Conservation (phyloP, 1,140 invertebrate species). For the Drosophila sp. region DNA sequence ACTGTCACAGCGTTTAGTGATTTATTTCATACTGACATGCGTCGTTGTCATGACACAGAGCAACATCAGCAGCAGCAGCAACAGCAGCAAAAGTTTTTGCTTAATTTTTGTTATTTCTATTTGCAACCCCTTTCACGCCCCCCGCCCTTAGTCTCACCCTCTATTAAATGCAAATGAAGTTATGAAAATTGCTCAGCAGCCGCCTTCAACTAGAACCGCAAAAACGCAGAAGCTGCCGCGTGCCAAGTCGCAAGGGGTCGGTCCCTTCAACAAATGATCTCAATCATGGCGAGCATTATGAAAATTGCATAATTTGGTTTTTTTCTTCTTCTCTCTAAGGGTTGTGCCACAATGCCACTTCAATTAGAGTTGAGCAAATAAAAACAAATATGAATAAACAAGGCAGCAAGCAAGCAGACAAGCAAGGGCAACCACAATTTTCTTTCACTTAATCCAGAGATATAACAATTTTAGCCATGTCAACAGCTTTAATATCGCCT, state of each 20-base stretch:
- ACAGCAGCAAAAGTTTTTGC: slow-evolving; percentile 32
- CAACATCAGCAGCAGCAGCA: slow-evolving; percentile 24
- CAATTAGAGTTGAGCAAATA: slow-evolving; percentile 70
- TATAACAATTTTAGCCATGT: slow-evolving; percentile 51
- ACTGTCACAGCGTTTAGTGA: slow-evolving; percentile 79
- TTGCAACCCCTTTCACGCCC: slow-evolving; percentile 16
- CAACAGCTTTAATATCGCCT: slow-evolving; percentile 64
- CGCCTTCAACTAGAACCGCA: slow-evolving; percentile 41
- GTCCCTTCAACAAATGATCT: slow-evolving; percentile 61
- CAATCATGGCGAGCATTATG: slow-evolving; percentile 70
- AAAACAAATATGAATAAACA: slow-evolving; percentile 76
- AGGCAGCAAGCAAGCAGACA: slow-evolving; percentile 29
- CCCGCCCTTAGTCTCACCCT: neutral
- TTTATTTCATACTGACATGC: slow-evolving; percentile 79
- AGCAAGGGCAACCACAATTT: slow-evolving; percentile 1
- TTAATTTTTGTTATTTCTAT: slow-evolving; percentile 55
- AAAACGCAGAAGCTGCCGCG: slow-evolving; percentile 48
- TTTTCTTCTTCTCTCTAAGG: slow-evolving; percentile 27
- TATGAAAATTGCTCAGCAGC: slow-evolving; percentile 69
- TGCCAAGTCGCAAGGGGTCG: slow-evolving; percentile 46
- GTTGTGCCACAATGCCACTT: slow-evolving; percentile 65
- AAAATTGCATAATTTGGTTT: slow-evolving; percentile 72
- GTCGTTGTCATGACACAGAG: slow-evolving; percentile 56
- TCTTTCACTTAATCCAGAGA: slow-evolving; percentile 21
- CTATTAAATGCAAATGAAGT: slow-evolving; percentile 74